These are phyloP conservation scores for Zelleria hepariella DNA, from an alignment of 2,888 invertebrate species.

Conservation along the genomic window DNA sequence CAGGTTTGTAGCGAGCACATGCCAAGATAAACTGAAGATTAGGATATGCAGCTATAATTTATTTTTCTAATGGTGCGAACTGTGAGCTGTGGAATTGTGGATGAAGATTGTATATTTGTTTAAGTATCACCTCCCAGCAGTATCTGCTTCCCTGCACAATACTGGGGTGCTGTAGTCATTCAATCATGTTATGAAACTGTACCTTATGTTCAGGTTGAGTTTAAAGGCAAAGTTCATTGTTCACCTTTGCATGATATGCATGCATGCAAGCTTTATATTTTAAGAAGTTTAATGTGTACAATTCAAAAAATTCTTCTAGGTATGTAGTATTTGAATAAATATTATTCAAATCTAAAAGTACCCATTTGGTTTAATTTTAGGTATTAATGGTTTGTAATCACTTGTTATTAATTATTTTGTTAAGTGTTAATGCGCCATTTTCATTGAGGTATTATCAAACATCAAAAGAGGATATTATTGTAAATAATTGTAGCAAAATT, in stretches of 20 bases:
- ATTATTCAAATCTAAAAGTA: neutral
- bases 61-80: conserved; percentile 71
- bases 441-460: conserved; percentile 7
- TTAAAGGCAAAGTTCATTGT: conserved; percentile 37
- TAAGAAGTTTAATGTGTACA: conserved; percentile 1
- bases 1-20: conserved; percentile 70
- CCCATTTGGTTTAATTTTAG: neutral
- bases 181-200: conserved; percentile 44
- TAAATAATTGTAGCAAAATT: conserved; percentile 3
- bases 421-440: conserved; percentile 6
- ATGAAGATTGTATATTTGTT: conserved; percentile 51
- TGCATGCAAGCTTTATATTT: neutral
- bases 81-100: conserved; percentile 69
- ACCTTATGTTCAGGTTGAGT: conserved; percentile 44
- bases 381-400: conserved; percentile 3
- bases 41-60: conserved; percentile 69
- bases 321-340: neutral
- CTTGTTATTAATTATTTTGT: conserved; percentile 4
- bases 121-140: conserved; percentile 44
- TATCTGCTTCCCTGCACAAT: conserved; percentile 50
- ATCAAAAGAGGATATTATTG: conserved; percentile 4
- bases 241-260: conserved; percentile 32
- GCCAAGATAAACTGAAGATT: conserved; percentile 65
- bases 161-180: conserved; percentile 60
- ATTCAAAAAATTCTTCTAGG: neutral